Evolutionary conservation across 2,797 vertebrate genomes (phyloP).

Genomic region (Sebastes hubbsi): DNA sequence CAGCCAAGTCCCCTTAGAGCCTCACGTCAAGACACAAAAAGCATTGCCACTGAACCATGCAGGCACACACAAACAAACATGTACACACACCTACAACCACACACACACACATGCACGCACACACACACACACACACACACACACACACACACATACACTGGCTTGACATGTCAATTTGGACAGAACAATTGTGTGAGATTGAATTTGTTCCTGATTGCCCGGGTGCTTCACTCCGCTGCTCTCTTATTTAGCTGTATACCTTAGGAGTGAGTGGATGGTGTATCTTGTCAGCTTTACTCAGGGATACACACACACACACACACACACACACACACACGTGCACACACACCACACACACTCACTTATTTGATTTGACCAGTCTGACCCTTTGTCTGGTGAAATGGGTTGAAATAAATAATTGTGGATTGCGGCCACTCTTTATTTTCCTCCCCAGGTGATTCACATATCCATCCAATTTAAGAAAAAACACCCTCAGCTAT

Average conservation of each 20-base stretch:
- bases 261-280: constrained; percentile 1
- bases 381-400: constrained; percentile 6
- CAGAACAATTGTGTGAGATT: constrained; percentile 40
- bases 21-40: background rate
- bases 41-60: constrained; percentile 4
- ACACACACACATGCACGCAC: background rate
- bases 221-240: constrained; percentile 49
- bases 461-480: background rate
- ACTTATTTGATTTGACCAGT: constrained; percentile 2
- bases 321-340: background rate
- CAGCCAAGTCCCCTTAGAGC: background rate
- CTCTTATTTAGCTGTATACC: constrained; percentile 30
- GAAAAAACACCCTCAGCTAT: background rate
- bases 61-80: constrained; percentile 2
- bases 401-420: constrained; percentile 1
- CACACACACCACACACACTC: background rate
- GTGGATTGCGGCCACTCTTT: background rate
- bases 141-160: background rate
- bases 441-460: too few relatives aligned
- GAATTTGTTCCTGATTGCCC: constrained; percentile 47
- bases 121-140: background rate
- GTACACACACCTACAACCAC: constrained; percentile 8
- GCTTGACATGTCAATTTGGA: constrained; percentile 46
- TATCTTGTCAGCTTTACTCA: constrained; percentile 22
- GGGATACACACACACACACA: background rate